Evolutionary conservation across 2,888 invertebrate species (phyloP).

Genomic region (Hirtodrosophila confusa): DNA sequence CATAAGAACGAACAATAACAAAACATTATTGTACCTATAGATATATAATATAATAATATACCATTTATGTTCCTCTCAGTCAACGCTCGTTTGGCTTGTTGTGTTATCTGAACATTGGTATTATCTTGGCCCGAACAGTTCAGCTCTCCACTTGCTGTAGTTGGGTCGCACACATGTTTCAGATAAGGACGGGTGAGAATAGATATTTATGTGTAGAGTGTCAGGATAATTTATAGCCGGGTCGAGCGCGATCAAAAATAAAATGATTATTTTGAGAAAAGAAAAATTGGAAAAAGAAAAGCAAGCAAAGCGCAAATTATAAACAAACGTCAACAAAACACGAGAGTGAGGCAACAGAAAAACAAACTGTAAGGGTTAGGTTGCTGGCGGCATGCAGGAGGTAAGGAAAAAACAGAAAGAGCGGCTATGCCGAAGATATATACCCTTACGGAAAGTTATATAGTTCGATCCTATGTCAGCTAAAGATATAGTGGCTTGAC

Average conservation of each 20-base stretch:
- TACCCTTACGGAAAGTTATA: too few species aligned
- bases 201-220: slow-evolving; percentile 14
- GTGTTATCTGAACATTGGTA: neutral
- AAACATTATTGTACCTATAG: too few species aligned
- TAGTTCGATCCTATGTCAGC: too few species aligned
- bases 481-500: too few species aligned
- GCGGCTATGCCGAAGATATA: too few species aligned
- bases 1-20: too few species aligned
- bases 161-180: slow-evolving; percentile 26
- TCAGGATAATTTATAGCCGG: slow-evolving; percentile 59
- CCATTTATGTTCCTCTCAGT: too few species aligned
- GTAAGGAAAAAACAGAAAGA: neutral
- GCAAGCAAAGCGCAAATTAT: slow-evolving; percentile 53
- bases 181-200: slow-evolving; percentile 37
- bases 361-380: neutral
- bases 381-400: too few species aligned
- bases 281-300: slow-evolving; percentile 28
- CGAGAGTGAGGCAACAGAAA: slow-evolving; percentile 17
- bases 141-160: neutral
- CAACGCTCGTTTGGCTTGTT: too few species aligned
- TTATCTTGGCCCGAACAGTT: slow-evolving; percentile 6
- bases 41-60: too few species aligned
- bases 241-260: slow-evolving; percentile 59
- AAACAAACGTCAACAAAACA: slow-evolving; percentile 62
- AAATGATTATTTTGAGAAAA: slow-evolving; percentile 61